phyloP scores from a whole-genome alignment of 2,113 vertebrate species.

The Erythrocercus mccallii region DNA sequence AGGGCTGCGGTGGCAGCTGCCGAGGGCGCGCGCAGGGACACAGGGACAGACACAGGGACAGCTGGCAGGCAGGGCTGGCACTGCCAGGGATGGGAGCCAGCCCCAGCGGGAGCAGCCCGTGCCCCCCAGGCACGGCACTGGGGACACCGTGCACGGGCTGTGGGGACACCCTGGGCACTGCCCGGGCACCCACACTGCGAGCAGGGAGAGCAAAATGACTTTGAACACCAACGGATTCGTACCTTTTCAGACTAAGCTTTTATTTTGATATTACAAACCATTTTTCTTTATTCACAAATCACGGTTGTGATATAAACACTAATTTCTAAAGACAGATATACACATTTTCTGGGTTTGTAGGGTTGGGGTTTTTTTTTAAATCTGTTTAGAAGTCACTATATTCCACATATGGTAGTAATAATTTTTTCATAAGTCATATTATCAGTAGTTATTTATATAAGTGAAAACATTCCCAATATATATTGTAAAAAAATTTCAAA shows the following conservation, averaged over 20 bases:
- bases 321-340: conserved; percentile 88
- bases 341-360: conserved; percentile 83
- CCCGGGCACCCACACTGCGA: not conserved
- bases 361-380: conserved; percentile 40
- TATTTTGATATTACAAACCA: conserved; percentile 89
- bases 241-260: conserved; percentile 85
- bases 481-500: conserved; percentile 79
- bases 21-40: accelerated
- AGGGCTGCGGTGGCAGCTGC: not conserved
- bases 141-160: accelerated
- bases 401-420: conserved; percentile 80
- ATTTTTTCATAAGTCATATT: conserved; percentile 79
- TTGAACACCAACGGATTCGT: conserved; percentile 30
- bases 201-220: conserved; percentile 51
- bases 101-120: not conserved
- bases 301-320: conserved; percentile 86
- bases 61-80: not conserved
- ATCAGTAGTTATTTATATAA: conserved; percentile 84
- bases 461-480: conserved; percentile 86
- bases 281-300: conserved; percentile 87
- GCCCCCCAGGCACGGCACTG: accelerated
- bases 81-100: accelerated
- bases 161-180: not conserved
- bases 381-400: conserved; percentile 80
- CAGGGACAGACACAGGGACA: not conserved